These are phyloP conservation scores for Piprites chloris DNA, from an alignment of 2,113 vertebrate species.

Conservation along the genomic window DNA sequence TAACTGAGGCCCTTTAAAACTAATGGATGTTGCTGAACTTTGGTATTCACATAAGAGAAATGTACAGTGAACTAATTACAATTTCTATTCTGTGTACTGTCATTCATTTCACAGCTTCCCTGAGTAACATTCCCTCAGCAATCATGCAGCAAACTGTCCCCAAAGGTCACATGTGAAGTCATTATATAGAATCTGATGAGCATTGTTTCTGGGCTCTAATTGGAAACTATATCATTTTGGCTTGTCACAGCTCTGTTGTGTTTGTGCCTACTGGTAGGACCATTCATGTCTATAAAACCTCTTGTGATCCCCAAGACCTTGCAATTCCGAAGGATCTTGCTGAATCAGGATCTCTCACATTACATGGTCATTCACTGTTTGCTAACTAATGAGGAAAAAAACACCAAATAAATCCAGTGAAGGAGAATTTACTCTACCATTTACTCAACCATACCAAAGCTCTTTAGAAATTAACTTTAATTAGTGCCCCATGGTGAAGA, in stretches of 20 bases:
- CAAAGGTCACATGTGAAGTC: neutral
- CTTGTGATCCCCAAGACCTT: neutral
- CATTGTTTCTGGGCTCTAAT: neutral
- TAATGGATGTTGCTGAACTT: neutral
- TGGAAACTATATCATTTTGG: neutral
- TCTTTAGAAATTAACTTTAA: neutral
- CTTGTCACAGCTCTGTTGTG: neutral
- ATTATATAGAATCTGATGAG: neutral
- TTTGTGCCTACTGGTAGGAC: neutral
- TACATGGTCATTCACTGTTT: neutral
- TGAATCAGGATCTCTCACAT: neutral
- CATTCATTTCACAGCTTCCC: neutral
- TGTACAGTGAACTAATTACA: neutral
- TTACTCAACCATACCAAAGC: neutral
- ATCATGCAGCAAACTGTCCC: neutral
- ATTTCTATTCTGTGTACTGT: neutral
- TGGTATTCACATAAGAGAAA: neutral
- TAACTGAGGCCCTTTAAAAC: neutral
- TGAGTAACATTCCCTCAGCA: neutral
- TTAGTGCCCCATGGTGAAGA: neutral
- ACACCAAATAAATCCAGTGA: neutral
- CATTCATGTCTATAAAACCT: neutral
- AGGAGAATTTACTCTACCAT: neutral
- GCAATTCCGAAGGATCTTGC: neutral
- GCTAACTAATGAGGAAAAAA: neutral